A percentile compares a stretch with the other conserved stretches of the same genome.
These are phyloP conservation scores for Diabrotica undecimpunctata DNA, from an alignment of 1,140 invertebrate species.

Conservation along the genomic window DNA sequence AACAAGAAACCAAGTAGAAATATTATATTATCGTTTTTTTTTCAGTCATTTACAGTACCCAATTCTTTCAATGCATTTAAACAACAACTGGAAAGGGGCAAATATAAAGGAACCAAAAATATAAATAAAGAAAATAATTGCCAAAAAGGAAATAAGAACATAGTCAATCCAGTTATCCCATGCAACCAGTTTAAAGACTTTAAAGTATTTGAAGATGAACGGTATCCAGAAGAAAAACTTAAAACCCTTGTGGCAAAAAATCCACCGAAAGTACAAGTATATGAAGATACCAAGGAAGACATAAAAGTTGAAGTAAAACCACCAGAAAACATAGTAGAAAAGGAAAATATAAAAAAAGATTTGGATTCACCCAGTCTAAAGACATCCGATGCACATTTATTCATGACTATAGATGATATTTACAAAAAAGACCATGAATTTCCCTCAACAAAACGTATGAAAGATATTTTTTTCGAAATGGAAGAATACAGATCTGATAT, in stretches of 20 bases:
- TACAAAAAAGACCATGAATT: too few relatives aligned
- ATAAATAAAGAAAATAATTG: constrained; percentile 37
- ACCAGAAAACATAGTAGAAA: constrained; percentile 24
- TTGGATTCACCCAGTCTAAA: too few relatives aligned
- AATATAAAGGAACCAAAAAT: constrained; percentile 2
- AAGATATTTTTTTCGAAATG: constrained; percentile 59
- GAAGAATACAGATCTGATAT: constrained; percentile 79
- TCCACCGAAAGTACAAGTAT: constrained; percentile 23
- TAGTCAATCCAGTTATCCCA: constrained; percentile 46
- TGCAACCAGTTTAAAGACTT: constrained; percentile 67
- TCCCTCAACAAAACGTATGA: constrained; percentile 28
- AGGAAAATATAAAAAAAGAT: neutral
- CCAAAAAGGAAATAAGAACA: constrained; percentile 39
- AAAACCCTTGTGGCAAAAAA: constrained; percentile 18
- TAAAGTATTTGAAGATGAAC: constrained; percentile 68
- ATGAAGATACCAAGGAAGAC: constrained; percentile 37
- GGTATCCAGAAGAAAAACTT: constrained; percentile 48
- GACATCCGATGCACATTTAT: too few relatives aligned
- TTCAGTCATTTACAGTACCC: constrained; percentile 20
- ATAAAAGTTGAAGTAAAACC: constrained; percentile 34
- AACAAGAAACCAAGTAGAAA: too few relatives aligned
- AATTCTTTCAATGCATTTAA: constrained; percentile 9
- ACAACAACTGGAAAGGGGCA: neutral
- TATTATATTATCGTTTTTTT: neutral
- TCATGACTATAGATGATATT: too few relatives aligned